Conservation (phyloP, 2,797 vertebrate genomes). For the Aselliscus stoliczkanus region DNA sequence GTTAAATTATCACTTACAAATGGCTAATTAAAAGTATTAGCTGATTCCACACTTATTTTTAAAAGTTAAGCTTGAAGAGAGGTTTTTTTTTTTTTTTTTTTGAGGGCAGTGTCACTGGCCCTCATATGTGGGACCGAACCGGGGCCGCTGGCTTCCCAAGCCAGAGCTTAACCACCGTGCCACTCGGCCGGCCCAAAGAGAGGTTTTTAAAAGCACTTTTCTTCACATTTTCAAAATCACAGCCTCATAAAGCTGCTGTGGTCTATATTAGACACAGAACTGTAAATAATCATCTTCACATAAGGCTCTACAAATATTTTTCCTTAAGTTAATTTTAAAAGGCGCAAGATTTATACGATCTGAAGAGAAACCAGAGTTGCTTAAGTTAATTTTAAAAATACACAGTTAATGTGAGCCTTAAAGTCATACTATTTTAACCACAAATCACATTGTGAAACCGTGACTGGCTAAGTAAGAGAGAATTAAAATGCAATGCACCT, state of each 20-base stretch:
- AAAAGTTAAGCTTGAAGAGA: not conserved
- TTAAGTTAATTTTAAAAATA: conserved; percentile 7
- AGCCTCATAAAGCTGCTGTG: not conserved
- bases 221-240: conserved; percentile 23
- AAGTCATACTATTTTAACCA: conserved; percentile 31
- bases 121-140: too few relatives aligned
- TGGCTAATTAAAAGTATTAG: not conserved
- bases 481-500: not conserved
- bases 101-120: too few relatives aligned
- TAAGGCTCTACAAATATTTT: conserved; percentile 3
- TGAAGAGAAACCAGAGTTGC: too few relatives aligned
- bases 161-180: too few relatives aligned
- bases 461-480: not conserved
- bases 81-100: too few relatives aligned
- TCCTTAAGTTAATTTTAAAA: conserved; percentile 9
- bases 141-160: too few relatives aligned
- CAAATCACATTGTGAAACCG: not conserved
- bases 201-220: not conserved
- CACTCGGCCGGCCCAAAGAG: too few relatives aligned
- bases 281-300: not conserved
- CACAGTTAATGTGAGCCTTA: not conserved
- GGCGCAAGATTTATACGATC: too few relatives aligned
- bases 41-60: not conserved
- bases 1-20: conserved; percentile 15
- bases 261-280: not conserved